Evolutionary conservation across 2,113 vertebrate species (phyloP).

Genomic region (Lipotes vexillifer): DNA sequence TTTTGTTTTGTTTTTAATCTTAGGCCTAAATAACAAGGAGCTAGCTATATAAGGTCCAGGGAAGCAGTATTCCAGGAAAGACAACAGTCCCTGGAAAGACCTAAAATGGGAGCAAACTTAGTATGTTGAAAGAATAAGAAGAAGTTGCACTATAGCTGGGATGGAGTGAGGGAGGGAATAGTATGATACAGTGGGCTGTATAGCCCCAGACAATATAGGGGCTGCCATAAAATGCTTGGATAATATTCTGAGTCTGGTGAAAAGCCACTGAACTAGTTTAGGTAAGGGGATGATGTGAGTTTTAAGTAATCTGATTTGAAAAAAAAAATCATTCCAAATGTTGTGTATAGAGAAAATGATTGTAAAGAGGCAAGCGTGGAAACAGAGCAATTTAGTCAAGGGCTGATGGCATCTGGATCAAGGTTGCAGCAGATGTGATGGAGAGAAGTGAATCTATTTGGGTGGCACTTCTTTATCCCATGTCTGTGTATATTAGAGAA

Average conservation of each 20-base stretch:
- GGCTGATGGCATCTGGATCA: neutral
- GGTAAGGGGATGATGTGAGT: neutral
- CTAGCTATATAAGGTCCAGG: neutral
- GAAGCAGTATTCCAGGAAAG: neutral
- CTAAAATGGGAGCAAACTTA: neutral
- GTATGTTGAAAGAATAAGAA: neutral
- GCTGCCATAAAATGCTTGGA: neutral
- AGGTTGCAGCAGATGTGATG: neutral
- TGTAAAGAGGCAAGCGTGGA: neutral
- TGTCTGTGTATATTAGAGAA: neutral
- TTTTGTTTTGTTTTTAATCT: neutral
- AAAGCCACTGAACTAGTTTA: neutral
- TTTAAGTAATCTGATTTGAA: neutral
- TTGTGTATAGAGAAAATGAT: neutral
- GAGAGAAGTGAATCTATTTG: neutral
- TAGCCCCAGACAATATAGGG: neutral
- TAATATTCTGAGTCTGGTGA: neutral
- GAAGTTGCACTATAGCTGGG: neutral
- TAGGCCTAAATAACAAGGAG: neutral
- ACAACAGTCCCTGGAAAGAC: neutral
- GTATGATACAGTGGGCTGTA: neutral
- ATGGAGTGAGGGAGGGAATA: accelerated
- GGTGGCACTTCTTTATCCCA: neutral
- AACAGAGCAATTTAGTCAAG: neutral
- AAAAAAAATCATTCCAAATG: neutral